These are phyloP conservation scores for Lepus townsendii DNA, from an alignment of 2,797 vertebrate genomes.

Conservation along the genomic window DNA sequence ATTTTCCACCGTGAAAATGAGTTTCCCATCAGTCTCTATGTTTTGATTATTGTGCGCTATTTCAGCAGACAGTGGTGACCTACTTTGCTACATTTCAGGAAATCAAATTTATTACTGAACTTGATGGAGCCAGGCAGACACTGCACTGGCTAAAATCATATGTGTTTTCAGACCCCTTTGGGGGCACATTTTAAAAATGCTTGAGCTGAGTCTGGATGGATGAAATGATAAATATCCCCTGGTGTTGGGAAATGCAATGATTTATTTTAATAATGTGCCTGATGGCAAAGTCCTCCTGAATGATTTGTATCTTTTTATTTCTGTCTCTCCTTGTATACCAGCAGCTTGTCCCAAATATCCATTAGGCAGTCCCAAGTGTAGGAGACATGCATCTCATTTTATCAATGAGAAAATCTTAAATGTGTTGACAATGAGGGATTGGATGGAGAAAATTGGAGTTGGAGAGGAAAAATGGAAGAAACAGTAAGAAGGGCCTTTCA, in stretches of 20 bases:
- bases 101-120: conserved; percentile 12
- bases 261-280: conserved; percentile 39
- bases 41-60: not conserved
- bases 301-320: conserved; percentile 1
- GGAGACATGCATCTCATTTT: conserved; percentile 5
- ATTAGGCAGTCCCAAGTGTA: not conserved
- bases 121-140: conserved; percentile 29
- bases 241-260: not conserved
- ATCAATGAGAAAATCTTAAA: not conserved
- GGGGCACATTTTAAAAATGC: conserved; percentile 28
- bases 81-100: conserved; percentile 47
- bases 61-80: not conserved
- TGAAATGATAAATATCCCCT: not conserved
- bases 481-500: conserved; percentile 90
- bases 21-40: not conserved
- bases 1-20: conserved; percentile 37
- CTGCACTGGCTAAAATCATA: conserved; percentile 34
- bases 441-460: conserved; percentile 4
- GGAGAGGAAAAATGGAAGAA: conserved; percentile 81
- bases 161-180: not conserved
- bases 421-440: conserved; percentile 34
- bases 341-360: not conserved
- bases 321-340: not conserved
- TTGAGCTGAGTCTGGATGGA: not conserved
- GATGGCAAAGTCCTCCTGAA: not conserved